Evolutionary conservation across 2,888 invertebrate species (phyloP), one percentile per base, ranked within the genome.

Genomic region (Beris morrisii): DNA sequence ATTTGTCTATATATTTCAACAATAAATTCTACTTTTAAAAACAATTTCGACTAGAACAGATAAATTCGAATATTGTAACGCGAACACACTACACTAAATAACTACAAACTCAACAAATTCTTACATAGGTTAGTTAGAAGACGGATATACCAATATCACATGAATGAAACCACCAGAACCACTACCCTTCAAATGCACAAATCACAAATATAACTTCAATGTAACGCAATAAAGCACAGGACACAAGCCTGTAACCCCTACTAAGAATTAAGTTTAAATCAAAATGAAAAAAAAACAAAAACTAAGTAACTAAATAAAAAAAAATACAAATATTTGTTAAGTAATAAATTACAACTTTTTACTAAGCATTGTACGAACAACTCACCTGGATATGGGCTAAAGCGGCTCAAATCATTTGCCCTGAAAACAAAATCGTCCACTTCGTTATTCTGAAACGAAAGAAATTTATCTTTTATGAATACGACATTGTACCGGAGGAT

Each of bases 381-480:
- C 59, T 59, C 44, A 67, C 65, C 67, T 64, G 64, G 54, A 64
- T 64, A 64, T n/a, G 67, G 64, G 28, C 43, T 58, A 31, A 67
- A 59, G 48, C 67, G 67, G 55, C 65, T 64, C 55, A 68, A 52
- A 43, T 67, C 67, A 56, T 69, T 67, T n/a, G 67, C 32, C 12
- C 69, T 54, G 30, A 61, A 63, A 28, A 69, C 67, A 22, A 66
- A 56, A 7, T 70, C 70, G 31, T 70, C 70, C 12, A 67, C 66
- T 44, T 70, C 69, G 32, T 66, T 67, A 74, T 75, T 75, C 70
- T 69, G 64, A 7, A 64, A 61, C 11, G 22, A 56, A 43, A 44
- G 15, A n/a, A 58, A 46, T 12, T 54, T 32, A 31, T 11, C 2
- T 54, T 54, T n/a, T 12, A 31, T 54, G 9, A 28, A 11, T 54